Evolutionary conservation across 1,140 invertebrate genomes (phyloP).

Genomic region (Procambarus clarkii): DNA sequence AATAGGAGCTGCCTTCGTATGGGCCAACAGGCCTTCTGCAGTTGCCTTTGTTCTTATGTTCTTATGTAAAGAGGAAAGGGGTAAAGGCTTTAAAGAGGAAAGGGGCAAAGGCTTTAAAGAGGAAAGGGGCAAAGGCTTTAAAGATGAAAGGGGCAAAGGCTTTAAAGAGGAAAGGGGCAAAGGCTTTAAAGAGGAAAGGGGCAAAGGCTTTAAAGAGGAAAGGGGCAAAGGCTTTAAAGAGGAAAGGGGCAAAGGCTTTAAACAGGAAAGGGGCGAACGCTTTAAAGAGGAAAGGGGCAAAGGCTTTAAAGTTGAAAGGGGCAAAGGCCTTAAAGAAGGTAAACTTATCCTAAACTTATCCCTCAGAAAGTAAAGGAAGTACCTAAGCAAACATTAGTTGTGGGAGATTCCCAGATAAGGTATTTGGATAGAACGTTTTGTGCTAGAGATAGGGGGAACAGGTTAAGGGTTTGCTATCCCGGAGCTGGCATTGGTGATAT

Average conservation of each 20-base stretch:
- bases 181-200: background rate
- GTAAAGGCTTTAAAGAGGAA: background rate
- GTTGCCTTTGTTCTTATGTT: too few species aligned
- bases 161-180: background rate
- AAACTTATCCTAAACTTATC: too few species aligned
- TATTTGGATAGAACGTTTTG: too few species aligned
- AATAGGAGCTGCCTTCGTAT: too few species aligned
- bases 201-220: background rate
- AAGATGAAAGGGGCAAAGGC: background rate
- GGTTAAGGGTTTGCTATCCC: too few species aligned
- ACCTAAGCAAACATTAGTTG: too few species aligned
- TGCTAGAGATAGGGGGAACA: too few species aligned
- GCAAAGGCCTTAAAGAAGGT: too few species aligned
- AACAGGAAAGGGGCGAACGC: background rate
- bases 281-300: background rate
- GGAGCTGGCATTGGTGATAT: too few species aligned
- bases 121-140: background rate
- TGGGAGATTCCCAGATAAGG: too few species aligned
- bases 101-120: background rate
- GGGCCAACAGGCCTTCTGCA: too few species aligned
- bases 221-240: background rate
- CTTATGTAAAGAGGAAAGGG: background rate
- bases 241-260: background rate
- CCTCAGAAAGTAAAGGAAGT: too few species aligned
- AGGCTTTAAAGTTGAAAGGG: background rate